These are phyloP conservation scores for Drosophila carrolli DNA, from an alignment of 1,140 invertebrate genomes.

Conservation along the genomic window DNA sequence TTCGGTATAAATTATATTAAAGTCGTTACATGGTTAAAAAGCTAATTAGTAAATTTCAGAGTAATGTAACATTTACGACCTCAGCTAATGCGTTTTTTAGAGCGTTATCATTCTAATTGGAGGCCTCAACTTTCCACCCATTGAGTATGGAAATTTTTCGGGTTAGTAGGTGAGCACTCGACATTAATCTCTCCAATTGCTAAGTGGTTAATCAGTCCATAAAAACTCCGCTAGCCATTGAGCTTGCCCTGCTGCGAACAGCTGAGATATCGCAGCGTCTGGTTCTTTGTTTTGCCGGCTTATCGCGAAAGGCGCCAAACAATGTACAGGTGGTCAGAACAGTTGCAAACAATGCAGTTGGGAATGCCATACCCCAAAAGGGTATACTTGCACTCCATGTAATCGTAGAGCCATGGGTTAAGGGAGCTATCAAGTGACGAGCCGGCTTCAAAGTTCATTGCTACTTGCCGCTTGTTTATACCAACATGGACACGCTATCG, in stretches of 20 bases:
- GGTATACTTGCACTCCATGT: not conserved
- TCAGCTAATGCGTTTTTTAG: constrained; percentile 3
- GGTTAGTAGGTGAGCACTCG: not conserved
- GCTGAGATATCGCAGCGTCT: constrained; percentile 45
- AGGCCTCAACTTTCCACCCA: not conserved
- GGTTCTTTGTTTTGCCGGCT: constrained; percentile 38
- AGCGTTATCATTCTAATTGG: not conserved
- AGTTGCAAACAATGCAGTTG: constrained; percentile 3
- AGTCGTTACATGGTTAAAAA: not conserved
- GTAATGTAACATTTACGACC: constrained; percentile 1
- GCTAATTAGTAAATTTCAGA: constrained; percentile 9
- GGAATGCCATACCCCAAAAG: not conserved
- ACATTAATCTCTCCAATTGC: constrained; percentile 6
- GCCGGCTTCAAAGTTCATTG: constrained; percentile 69
- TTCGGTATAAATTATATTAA: not conserved
- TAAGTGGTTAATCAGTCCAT: constrained; percentile 20
- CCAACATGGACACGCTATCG: constrained; percentile 28
- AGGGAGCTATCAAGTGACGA: constrained; percentile 40
- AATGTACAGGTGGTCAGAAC: constrained; percentile 24
- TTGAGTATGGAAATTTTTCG: constrained; percentile 18
- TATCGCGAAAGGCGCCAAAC: constrained; percentile 13
- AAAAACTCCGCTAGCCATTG: constrained; percentile 9
- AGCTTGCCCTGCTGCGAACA: constrained; percentile 27
- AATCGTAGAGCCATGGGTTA: constrained; percentile 25
- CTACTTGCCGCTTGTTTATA: constrained; percentile 14